These are phyloP conservation scores for Apis laboriosa DNA, from an alignment of 1,140 invertebrate species.

Conservation along the genomic window DNA sequence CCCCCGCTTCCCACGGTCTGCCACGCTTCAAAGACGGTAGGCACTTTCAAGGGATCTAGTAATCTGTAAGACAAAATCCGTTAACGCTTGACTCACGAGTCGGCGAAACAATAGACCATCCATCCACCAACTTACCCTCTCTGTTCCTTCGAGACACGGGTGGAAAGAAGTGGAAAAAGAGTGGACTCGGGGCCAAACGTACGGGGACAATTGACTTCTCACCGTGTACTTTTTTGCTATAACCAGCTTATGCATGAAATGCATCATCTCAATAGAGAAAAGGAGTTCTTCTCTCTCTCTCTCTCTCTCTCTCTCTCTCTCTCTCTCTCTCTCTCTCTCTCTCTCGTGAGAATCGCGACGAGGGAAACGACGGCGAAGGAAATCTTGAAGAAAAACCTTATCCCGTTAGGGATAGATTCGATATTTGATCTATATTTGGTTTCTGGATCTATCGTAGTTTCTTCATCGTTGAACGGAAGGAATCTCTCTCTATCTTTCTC, in stretches of 20 bases:
- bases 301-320: conserved; percentile 11
- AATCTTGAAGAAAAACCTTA: background rate
- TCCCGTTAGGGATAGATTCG: conserved; percentile 11
- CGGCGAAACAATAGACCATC: conserved; percentile 69
- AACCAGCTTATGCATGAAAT: background rate
- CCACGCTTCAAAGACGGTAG: conserved; percentile 32
- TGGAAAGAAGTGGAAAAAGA: conserved; percentile 41
- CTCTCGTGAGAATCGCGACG: conserved; percentile 13
- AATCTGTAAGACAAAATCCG: conserved; percentile 78
- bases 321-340: background rate
- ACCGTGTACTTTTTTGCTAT: background rate
- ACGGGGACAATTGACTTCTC: conserved; percentile 64
- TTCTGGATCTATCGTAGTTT: conserved; percentile 1
- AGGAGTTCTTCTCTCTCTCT: background rate
- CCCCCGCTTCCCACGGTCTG: conserved; percentile 44
- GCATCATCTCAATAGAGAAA: background rate
- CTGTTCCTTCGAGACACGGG: conserved; percentile 38
- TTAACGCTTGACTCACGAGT: conserved; percentile 75
- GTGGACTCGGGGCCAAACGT: background rate
- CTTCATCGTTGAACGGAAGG: background rate
- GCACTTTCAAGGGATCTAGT: conserved; percentile 71
- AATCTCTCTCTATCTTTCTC: no score
- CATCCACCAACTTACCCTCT: conserved; percentile 57
- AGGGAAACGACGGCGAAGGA: no score
- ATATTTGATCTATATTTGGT: background rate